Base-by-base conservation (phyloP, 2,113 vertebrate genomes). In the Ageneiosus marmoratus region DNA sequence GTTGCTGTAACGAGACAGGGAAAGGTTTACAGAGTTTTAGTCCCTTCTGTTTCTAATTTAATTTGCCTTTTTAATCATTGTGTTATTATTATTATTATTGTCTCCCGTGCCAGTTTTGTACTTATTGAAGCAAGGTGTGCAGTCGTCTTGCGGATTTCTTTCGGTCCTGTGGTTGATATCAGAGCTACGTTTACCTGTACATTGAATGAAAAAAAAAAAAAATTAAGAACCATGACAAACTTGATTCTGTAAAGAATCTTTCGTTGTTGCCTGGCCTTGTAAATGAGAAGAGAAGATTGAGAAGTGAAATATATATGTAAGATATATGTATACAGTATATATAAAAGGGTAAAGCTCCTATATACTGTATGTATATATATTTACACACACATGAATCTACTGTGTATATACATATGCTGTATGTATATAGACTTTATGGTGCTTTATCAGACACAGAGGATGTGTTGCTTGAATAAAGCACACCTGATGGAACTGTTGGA, bases 201-300 rank as follows among this genome's bases (percentile, higher is more conserved):
- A 98, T 95, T 96, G 95, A 96, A 95, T 96, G 60, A 72, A 62
- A 34, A 78, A 37, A 83, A 79, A 74, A 4, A 20, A 37, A 46
- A 22, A 22, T 73, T 48, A 95, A 90, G 93, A 98, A 98, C 98
- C 96, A 98, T 96, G 95, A 96, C 94, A 97, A 97, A 97, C 95
- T 97, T 97, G 98, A 99, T 99, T 99, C 98, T 99, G 96, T 99
- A 96, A 97, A 97, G 97, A 98, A 98, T 99, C 97, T 94, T 96
- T 97, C 96, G 94, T 95, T 97, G 95, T 97, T 96, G 96, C 96
- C 97, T 98, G 97, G 96, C 96, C 95, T 96, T 99, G 96, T 97
- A 97, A 95, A 97, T 97, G 91, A 93, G 73, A 84, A 32, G 58
- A 76, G 73, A 84, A 32, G 58, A 76, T 48, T 27, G 92, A 92